Base-by-base conservation (phyloP, 2,113 vertebrate genomes). In the Peromyscus polionotus region DNA sequence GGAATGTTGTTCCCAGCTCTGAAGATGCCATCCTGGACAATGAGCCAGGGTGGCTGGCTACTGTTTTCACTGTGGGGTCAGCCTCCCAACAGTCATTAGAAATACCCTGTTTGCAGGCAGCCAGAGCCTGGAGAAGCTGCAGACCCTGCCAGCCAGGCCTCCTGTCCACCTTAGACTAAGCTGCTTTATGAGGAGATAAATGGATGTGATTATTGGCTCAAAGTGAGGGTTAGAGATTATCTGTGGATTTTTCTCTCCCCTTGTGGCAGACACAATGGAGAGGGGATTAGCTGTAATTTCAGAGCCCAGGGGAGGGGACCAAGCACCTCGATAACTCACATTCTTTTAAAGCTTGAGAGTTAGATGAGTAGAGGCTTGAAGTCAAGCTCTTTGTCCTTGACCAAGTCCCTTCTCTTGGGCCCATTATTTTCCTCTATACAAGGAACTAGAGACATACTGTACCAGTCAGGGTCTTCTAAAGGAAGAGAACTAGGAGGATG, bases 141-240 rank as follows among this genome's bases (percentile, higher is more conserved):
- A 39, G 84, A 70, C 57, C 36, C 91, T 80, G 68, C 45, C 51
- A 61, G 77, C 65, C 45, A 33, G 91, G 33, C 70, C 80, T 92
- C 75, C 76, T 76, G 61, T 48, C 93, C n/a, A 10, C 42, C 1
- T 2, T 65, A 33, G 1, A 72, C 51, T 92, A 92, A 97, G 95
- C 90, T 89, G 89, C 92, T 92, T 97, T 92, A 36, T 51, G 11
- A n/a, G 75, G 75, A 93, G 68, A 90, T 80, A 95, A 96, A 95
- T 80, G 89, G 91, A 72, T 93, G 45, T 51, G 79, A 92, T 94
- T 87, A 97, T 93, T 92, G 83, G 83, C 79, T 94, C 79, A 84
- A 54, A 95, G 91, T 77, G 87, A 97, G 93, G 84, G 28, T 90
- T 92, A 48, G 48, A 88, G 92, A 96, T 98, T 94, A 94, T 92